Percentiles rank a stretch among this genome's conserved stretches.
Evolutionary conservation across 2,888 invertebrate genomes (phyloP).

Genomic region (Tipula confusa): DNA sequence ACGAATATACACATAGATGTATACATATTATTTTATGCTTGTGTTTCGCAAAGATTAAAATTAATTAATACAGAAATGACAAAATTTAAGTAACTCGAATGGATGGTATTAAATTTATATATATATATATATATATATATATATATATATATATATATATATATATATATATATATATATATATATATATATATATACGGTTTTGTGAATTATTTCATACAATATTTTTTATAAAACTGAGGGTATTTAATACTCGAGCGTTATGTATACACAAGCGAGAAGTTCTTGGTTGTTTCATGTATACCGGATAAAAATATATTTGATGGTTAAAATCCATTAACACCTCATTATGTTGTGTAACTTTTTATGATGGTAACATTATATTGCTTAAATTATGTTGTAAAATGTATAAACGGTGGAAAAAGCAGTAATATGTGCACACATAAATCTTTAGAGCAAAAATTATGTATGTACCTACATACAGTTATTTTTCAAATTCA

Average conservation of each 20-base stretch:
- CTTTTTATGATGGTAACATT: neutral
- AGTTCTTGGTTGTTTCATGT: neutral
- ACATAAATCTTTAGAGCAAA: neutral
- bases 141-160: too few relatives aligned
- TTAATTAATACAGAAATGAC: neutral
- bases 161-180: neutral
- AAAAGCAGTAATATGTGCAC: neutral
- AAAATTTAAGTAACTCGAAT: neutral
- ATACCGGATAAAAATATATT: neutral
- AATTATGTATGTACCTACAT: too few relatives aligned
- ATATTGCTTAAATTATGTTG: neutral
- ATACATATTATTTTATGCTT: neutral
- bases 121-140: too few relatives aligned
- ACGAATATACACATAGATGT: neutral
- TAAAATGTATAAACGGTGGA: neutral
- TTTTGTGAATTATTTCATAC: neutral
- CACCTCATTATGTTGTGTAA: neutral
- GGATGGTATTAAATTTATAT: neutral
- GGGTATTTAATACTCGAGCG: neutral
- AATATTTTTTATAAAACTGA: neutral
- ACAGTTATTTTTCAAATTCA: too few relatives aligned
- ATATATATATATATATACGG: neutral
- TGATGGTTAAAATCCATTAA: neutral
- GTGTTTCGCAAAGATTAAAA: neutral
- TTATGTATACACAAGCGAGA: neutral